Evolutionary conservation across 1,140 invertebrate species (phyloP).

Genomic region (Pseudomyrmex sp.): DNA sequence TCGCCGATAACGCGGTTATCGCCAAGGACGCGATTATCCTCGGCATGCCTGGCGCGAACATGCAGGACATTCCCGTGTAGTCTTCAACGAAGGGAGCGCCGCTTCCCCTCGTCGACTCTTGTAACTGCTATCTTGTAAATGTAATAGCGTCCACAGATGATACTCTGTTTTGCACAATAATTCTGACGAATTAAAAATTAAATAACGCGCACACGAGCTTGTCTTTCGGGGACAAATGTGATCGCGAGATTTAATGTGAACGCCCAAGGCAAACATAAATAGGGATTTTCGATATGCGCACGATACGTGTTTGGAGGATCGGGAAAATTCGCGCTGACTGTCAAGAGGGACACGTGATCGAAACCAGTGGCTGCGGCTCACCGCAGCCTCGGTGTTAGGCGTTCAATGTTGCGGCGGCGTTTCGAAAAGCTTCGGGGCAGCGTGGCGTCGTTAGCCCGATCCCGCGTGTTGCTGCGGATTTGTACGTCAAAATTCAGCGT

Average conservation of each 20-base stretch:
- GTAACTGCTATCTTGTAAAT: neutral
- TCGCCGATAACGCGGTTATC: conserved; percentile 72
- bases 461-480: conserved; percentile 70
- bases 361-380: conserved; percentile 61
- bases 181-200: neutral
- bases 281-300: neutral
- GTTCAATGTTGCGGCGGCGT: conserved; percentile 75
- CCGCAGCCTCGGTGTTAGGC: conserved; percentile 71
- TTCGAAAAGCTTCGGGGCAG: conserved; percentile 70
- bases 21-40: conserved; percentile 66
- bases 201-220: neutral
- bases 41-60: conserved; percentile 49
- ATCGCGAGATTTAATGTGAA: too few species aligned
- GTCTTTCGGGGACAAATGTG: too few species aligned
- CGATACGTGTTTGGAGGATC: neutral
- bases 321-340: neutral
- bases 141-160: neutral
- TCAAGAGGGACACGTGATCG: conserved; percentile 50
- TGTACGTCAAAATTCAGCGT: conserved; percentile 76
- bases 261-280: neutral
- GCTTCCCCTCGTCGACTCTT: neutral
- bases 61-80: conserved; percentile 53
- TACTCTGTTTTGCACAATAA: neutral
- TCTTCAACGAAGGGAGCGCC: neutral
- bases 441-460: conserved; percentile 69